phyloP scores from a whole-genome alignment of 2,888 invertebrate species.

The Argynnis bischoffii region DNA sequence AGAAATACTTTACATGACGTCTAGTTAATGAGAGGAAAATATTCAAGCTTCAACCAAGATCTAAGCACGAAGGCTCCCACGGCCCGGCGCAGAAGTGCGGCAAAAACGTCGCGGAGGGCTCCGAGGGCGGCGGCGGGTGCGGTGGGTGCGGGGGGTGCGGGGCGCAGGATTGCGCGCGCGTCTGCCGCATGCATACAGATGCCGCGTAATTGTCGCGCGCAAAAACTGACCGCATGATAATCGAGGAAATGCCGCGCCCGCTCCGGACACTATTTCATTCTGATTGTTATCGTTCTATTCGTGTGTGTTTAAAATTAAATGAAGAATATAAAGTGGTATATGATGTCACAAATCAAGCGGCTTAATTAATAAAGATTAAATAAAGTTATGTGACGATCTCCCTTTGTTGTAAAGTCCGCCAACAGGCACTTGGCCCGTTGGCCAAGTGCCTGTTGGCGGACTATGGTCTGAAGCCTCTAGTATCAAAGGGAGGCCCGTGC shows the following conservation, averaged over 20 bases:
- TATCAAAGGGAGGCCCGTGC: too few species aligned
- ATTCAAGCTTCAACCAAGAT: constrained; percentile 44
- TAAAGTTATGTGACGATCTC: too few species aligned
- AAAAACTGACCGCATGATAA: constrained; percentile 73
- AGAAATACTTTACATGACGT: constrained; percentile 33
- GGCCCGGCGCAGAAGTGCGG: constrained; percentile 43
- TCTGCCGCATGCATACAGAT: constrained; percentile 73
- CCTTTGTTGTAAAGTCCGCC: too few species aligned
- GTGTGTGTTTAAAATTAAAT: not conserved
- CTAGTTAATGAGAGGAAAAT: constrained; percentile 42
- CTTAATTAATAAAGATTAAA: not conserved
- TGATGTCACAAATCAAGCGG: too few species aligned
- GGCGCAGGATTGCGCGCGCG: constrained; percentile 46
- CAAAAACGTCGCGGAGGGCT: constrained; percentile 36
- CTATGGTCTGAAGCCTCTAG: too few species aligned
- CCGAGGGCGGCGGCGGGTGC: constrained; percentile 41
- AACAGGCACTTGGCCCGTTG: too few species aligned
- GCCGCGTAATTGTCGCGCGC: constrained; percentile 66
- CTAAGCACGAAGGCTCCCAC: constrained; percentile 56
- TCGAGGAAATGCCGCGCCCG: constrained; percentile 66
- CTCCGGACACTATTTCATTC: constrained; percentile 38
- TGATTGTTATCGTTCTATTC: constrained; percentile 40
- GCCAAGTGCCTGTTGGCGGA: too few species aligned
- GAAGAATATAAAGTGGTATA: too few species aligned
- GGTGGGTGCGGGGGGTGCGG: constrained; percentile 43